phyloP scores from a whole-genome alignment of 2,113 vertebrate genomes.

The Heterotilapia buettikoferi region DNA sequence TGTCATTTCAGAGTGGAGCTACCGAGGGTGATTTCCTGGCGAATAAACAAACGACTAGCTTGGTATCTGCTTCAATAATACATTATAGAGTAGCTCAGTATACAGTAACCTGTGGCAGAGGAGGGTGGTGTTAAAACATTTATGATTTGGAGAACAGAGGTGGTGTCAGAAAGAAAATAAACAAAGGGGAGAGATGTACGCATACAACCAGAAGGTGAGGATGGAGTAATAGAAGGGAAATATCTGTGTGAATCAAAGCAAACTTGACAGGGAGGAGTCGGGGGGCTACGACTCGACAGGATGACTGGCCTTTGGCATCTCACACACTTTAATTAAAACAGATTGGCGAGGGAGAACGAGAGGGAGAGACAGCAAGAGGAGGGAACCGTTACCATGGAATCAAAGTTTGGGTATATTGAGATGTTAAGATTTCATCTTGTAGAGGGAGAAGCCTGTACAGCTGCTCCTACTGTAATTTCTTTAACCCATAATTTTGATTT shows the following conservation, averaged over 20 bases:
- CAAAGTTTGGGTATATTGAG: constrained; percentile 22
- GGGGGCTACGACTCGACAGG: constrained; percentile 9
- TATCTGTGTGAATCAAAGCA: constrained; percentile 46
- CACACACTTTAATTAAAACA: constrained; percentile 67
- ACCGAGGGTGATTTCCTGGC: background rate
- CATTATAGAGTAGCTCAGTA: background rate
- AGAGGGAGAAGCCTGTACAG: background rate
- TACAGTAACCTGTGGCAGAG: background rate
- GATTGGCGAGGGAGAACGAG: constrained; percentile 18
- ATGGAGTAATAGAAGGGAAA: background rate
- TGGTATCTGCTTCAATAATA: background rate
- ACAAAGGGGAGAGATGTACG: background rate
- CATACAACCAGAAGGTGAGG: background rate
- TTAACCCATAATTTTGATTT: background rate
- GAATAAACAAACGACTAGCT: background rate
- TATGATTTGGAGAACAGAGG: background rate
- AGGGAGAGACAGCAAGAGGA: background rate
- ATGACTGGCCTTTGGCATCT: constrained; percentile 61
- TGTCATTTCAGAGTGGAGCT: background rate
- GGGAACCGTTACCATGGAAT: constrained; percentile 40
- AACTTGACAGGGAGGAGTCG: constrained; percentile 44
- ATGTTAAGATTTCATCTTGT: constrained; percentile 7
- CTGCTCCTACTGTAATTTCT: background rate
- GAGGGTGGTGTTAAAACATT: background rate
- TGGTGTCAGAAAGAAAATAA: background rate